Evolutionary conservation across 1,140 invertebrate genomes (phyloP).

Genomic region (Trichonephila clavipes): DNA sequence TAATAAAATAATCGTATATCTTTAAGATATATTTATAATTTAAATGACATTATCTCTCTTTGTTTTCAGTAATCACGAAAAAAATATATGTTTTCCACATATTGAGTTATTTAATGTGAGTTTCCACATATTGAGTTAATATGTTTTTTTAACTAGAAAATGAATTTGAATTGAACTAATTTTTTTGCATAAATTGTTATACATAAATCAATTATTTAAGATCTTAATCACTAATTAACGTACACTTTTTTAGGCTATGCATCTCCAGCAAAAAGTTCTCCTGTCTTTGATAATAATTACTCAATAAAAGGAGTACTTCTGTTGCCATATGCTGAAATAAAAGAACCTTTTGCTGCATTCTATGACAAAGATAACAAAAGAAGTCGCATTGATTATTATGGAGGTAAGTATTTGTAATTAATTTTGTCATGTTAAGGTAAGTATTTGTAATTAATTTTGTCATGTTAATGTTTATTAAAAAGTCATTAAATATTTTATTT

Average conservation of each 20-base stretch:
- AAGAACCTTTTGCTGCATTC: constrained; percentile 92
- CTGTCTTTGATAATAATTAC: constrained; percentile 82
- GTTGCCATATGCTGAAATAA: constrained; percentile 96
- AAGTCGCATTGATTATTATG: constrained; percentile 97
- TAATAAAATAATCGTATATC: too few relatives aligned
- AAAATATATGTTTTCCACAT: too few relatives aligned
- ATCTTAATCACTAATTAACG: too few relatives aligned
- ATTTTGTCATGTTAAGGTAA: constrained; percentile 82
- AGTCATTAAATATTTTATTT: neutral
- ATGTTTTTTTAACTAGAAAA: too few relatives aligned
- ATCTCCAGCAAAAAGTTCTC: constrained; percentile 22
- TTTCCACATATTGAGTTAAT: too few relatives aligned
- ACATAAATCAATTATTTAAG: too few relatives aligned
- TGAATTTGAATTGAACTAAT: too few relatives aligned
- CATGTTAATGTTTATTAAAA: neutral
- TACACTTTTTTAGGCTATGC: neutral
- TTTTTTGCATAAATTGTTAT: too few relatives aligned
- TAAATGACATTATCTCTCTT: too few relatives aligned
- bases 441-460: neutral
- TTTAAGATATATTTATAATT: too few relatives aligned
- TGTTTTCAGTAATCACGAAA: too few relatives aligned
- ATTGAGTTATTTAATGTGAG: too few relatives aligned
- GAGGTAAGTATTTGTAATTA: constrained; percentile 83
- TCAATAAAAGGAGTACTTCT: constrained; percentile 87
- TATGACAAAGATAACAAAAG: constrained; percentile 87